Conservation (phyloP, 2,888 invertebrate genomes). For the Hydropsyche betteni region DNA sequence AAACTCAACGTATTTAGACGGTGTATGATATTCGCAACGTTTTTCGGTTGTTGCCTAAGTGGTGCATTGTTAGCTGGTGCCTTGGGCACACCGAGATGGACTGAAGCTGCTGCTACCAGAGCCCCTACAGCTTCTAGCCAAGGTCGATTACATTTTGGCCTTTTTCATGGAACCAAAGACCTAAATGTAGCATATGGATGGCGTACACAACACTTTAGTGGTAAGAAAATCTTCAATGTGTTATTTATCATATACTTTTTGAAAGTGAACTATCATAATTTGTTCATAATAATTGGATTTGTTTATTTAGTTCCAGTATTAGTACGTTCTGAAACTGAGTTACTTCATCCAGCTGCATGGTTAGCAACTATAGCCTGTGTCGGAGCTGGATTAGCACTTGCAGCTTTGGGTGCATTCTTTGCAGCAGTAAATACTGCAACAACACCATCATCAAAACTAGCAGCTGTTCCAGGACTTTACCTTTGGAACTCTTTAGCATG, state of each 20-base stretch:
- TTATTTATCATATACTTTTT: no score
- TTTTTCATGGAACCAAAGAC: slow-evolving; percentile 86
- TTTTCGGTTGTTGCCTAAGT: slow-evolving; percentile 80
- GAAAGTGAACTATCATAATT: no score
- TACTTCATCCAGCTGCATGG: slow-evolving; percentile 79
- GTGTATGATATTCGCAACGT: slow-evolving; percentile 83
- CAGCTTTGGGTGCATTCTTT: slow-evolving; percentile 76
- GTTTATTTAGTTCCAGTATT: slow-evolving; percentile 69
- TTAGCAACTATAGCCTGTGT: slow-evolving; percentile 76
- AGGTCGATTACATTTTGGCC: slow-evolving; percentile 83
- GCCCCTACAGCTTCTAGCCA: slow-evolving; percentile 76
- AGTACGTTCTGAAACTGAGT: slow-evolving; percentile 69
- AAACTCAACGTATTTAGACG: slow-evolving; percentile 77
- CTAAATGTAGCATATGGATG: slow-evolving; percentile 84
- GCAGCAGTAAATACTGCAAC: slow-evolving; percentile 84
- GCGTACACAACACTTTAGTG: slow-evolving; percentile 78
- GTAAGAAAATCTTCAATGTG: slow-evolving; percentile 59
- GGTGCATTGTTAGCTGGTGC: slow-evolving; percentile 82
- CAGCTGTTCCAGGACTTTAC: slow-evolving; percentile 75
- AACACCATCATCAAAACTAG: slow-evolving; percentile 73
- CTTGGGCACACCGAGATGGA: slow-evolving; percentile 86
- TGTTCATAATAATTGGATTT: no score
- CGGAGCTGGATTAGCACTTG: slow-evolving; percentile 74
- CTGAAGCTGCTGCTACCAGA: slow-evolving; percentile 76
- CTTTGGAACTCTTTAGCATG: slow-evolving; percentile 81